Conservation (phyloP, 1,140 invertebrate species). For the Philaenus spumarius region DNA sequence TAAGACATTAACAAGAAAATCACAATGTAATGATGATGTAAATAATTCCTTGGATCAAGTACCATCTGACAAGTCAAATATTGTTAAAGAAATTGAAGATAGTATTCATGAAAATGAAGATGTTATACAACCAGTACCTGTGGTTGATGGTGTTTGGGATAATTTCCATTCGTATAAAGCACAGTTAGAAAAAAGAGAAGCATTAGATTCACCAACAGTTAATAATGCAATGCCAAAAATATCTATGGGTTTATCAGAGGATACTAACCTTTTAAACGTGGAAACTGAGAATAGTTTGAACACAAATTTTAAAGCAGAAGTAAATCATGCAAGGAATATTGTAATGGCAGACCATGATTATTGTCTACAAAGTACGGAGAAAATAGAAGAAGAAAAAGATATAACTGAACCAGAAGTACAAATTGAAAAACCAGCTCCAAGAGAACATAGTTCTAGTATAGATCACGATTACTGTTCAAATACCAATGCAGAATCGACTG, state of each 20-base stretch:
- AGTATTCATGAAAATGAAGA: slow-evolving; percentile 2
- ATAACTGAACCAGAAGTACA: slow-evolving; percentile 12
- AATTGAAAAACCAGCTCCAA: background rate
- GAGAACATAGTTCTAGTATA: slow-evolving; percentile 16
- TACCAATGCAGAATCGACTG: background rate
- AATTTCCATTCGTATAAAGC: slow-evolving; percentile 67
- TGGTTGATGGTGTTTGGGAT: slow-evolving; percentile 70
- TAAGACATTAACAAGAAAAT: slow-evolving; percentile 23
- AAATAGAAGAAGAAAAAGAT: slow-evolving; percentile 17
- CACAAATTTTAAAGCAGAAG: too few species aligned
- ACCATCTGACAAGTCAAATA: slow-evolving; percentile 4
- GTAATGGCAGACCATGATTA: slow-evolving; percentile 54
- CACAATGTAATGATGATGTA: slow-evolving; percentile 4
- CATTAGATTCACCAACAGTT: slow-evolving; percentile 5
- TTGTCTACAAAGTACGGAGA: slow-evolving; percentile 30
- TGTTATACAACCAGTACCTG: slow-evolving; percentile 36
- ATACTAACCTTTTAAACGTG: too few species aligned
- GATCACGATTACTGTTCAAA: slow-evolving; percentile 10
- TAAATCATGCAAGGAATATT: slow-evolving; percentile 21
- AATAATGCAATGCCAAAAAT: too few species aligned
- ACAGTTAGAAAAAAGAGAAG: slow-evolving; percentile 43
- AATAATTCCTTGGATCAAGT: background rate
- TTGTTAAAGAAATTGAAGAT: background rate
- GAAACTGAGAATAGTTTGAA: too few species aligned
- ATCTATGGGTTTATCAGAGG: too few species aligned